A percentile compares a stretch with the other conserved stretches of the same genome.
Conservation (phyloP, 2,888 invertebrate genomes). For the Diogma glabrata region DNA sequence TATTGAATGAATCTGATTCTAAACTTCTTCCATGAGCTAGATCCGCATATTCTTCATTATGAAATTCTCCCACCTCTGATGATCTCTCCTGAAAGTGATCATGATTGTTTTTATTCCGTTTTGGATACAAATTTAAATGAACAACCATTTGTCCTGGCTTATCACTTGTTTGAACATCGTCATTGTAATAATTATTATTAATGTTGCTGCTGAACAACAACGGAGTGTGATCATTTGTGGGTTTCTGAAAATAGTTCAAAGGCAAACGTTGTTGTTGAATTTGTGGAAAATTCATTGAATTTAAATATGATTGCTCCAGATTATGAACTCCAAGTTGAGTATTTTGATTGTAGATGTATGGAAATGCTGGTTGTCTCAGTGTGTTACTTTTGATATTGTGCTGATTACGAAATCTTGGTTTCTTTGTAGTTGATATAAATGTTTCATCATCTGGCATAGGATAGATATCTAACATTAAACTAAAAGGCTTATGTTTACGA, state of each 20-base stretch:
- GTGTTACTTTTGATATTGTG: too few relatives aligned
- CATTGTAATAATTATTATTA: neutral
- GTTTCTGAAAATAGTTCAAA: neutral
- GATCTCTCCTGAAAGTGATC: neutral
- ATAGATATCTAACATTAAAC: slow-evolving; percentile 52
- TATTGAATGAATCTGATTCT: neutral
- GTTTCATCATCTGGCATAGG: slow-evolving; percentile 40
- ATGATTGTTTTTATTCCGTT: slow-evolving; percentile 30
- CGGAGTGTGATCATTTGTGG: neutral
- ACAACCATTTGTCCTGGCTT: slow-evolving; percentile 48
- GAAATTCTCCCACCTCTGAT: neutral
- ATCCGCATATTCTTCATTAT: neutral
- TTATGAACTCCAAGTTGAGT: neutral
- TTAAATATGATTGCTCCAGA: slow-evolving; percentile 18
- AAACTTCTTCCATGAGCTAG: neutral
- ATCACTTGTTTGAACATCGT: slow-evolving; percentile 22
- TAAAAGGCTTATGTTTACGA: slow-evolving; percentile 41
- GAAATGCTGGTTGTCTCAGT: slow-evolving; percentile 12
- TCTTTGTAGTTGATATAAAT: slow-evolving; percentile 26
- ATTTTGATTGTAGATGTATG: too few relatives aligned
- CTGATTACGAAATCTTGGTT: slow-evolving; percentile 18
- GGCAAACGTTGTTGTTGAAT: slow-evolving; percentile 14
- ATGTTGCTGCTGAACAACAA: neutral
- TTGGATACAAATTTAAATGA: slow-evolving; percentile 51
- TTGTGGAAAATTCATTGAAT: slow-evolving; percentile 20